A percentile compares a stretch with the other conserved stretches of the same genome.
Evolutionary conservation across 2,797 vertebrate genomes (phyloP).

Genomic region (Hypotaenidia philippensis): DNA sequence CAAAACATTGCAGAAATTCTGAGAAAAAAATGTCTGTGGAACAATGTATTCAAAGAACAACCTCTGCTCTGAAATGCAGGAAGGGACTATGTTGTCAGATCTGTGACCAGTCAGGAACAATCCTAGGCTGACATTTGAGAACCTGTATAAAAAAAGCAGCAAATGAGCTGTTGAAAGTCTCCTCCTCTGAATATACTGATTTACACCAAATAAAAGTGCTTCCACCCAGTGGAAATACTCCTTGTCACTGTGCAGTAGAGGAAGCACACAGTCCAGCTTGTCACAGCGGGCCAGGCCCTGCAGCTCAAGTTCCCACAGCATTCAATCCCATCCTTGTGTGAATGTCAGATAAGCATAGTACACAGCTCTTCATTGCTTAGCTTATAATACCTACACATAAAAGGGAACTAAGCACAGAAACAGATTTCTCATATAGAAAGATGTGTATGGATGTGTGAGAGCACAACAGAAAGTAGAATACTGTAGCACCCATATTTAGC

Average conservation of each 20-base stretch:
- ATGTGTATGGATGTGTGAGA: rapidly evolving
- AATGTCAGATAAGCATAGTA: neutral
- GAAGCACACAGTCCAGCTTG: neutral
- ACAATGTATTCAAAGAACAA: neutral
- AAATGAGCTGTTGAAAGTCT: neutral
- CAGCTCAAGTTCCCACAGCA: neutral
- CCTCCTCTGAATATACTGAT: neutral
- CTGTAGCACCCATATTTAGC: neutral
- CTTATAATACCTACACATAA: neutral
- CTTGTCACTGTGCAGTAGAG: neutral
- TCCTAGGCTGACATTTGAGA: neutral
- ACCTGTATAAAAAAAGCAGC: neutral
- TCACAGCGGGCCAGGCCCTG: neutral
- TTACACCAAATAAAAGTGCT: neutral
- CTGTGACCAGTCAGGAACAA: neutral
- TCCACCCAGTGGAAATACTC: neutral
- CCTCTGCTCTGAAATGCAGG: neutral
- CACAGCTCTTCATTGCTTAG: neutral
- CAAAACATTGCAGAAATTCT: neutral
- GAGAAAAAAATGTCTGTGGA: neutral
- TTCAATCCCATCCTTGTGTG: neutral
- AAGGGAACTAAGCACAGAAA: neutral
- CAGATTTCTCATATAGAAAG: neutral
- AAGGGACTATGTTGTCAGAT: neutral
- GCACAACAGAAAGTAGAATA: neutral